Evolutionary conservation across 1,140 invertebrate genomes (phyloP).

Genomic region (Bombus sylvicola): DNA sequence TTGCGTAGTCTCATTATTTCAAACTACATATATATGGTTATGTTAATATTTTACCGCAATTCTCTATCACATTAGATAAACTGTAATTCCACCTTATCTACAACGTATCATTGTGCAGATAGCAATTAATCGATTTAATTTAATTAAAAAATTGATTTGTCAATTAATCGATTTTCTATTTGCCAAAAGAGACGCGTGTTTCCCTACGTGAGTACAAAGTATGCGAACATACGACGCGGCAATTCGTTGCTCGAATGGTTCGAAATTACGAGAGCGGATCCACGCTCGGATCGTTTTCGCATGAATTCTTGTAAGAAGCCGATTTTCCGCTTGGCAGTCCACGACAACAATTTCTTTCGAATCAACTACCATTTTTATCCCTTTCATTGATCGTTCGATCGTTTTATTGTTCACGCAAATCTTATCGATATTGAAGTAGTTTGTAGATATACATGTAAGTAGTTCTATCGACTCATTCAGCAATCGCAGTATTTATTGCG

Average conservation of each 20-base stretch:
- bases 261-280: constrained; percentile 17
- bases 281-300: constrained; percentile 15
- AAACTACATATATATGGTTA: too few relatives aligned
- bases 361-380: background rate
- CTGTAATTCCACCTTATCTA: background rate
- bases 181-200: background rate
- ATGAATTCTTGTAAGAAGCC: background rate
- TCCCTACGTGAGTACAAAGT: background rate
- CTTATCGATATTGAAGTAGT: background rate
- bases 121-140: background rate
- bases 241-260: background rate
- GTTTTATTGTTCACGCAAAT: background rate
- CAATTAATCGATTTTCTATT: background rate
- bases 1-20: too few relatives aligned
- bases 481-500: too few relatives aligned
- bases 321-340: constrained; percentile 28
- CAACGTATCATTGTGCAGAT: background rate
- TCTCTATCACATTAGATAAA: too few relatives aligned
- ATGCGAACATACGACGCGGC: too few relatives aligned
- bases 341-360: background rate
- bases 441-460: background rate
- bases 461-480: too few relatives aligned
- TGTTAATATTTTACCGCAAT: too few relatives aligned
- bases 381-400: background rate
- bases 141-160: too few relatives aligned